Evolutionary conservation across 2,797 vertebrate genomes (phyloP).

Genomic region (Gouania willdenowi): DNA sequence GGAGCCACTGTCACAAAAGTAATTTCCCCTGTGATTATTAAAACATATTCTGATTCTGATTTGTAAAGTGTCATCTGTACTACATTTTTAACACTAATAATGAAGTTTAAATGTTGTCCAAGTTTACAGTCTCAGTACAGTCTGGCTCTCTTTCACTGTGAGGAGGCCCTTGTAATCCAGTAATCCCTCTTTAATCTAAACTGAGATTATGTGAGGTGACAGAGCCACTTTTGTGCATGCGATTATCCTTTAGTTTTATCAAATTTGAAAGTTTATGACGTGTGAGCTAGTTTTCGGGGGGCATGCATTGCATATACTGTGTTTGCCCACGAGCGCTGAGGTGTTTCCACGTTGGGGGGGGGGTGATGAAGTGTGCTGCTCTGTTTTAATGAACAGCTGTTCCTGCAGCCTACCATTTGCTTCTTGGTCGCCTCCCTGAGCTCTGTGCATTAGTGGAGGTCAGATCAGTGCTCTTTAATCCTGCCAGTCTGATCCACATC

Average conservation of each 20-base stretch:
- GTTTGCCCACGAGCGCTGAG: background rate
- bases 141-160: no score
- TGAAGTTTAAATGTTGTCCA: no score
- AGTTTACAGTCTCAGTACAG: no score
- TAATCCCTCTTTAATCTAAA: conserved; percentile 71
- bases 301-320: background rate
- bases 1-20: no score
- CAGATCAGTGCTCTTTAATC: conserved; percentile 61
- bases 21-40: no score
- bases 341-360: background rate
- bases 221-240: conserved; percentile 67
- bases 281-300: background rate
- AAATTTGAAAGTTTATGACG: conserved; percentile 3
- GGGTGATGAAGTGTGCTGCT: background rate
- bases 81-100: no score
- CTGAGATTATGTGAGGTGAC: conserved; percentile 67
- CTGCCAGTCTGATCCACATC: conserved; percentile 65
- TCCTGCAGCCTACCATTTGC: conserved; percentile 2
- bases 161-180: conserved; percentile 59
- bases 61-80: no score
- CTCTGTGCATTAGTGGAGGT: conserved; percentile 45
- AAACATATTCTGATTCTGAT: no score
- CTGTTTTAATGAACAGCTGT: conserved; percentile 41
- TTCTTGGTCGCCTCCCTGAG: conserved; percentile 35
- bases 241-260: conserved; percentile 55